Evolutionary conservation across 2,797 vertebrate genomes (phyloP).

Genomic region (Ambastaia sidthimunki): DNA sequence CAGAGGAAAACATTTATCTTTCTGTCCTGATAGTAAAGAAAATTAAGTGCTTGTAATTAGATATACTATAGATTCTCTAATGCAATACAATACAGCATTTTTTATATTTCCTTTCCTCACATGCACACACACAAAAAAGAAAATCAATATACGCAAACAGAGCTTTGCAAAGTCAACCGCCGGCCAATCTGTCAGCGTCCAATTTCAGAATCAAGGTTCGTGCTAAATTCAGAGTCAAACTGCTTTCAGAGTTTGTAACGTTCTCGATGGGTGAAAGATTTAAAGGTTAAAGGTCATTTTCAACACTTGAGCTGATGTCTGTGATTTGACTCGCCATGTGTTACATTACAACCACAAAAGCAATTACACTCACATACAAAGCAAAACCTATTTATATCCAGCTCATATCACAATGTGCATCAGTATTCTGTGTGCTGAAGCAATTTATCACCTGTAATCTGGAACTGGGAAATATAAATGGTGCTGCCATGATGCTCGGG

Average conservation of each 20-base stretch:
- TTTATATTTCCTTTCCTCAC: constrained; percentile 34
- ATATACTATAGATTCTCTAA: constrained; percentile 77
- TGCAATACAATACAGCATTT: constrained; percentile 57
- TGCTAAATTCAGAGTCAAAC: constrained; percentile 64
- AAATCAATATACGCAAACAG: constrained; percentile 75
- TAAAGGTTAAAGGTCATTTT: constrained; percentile 53
- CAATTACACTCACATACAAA: not conserved
- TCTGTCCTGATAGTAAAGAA: constrained; percentile 68
- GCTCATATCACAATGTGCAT: not conserved
- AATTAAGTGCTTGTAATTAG: constrained; percentile 74
- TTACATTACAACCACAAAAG: not conserved
- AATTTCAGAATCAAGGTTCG: constrained; percentile 72
- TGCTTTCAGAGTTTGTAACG: constrained; percentile 44
- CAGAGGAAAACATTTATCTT: constrained; percentile 71
- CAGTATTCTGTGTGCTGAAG: not conserved
- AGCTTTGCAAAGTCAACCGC: constrained; percentile 71
- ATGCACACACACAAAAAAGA: constrained; percentile 47
- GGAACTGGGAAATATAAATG: not conserved
- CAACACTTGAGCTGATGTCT: constrained; percentile 47
- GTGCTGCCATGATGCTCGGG: not conserved
- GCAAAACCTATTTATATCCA: not conserved
- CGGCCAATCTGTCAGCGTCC: constrained; percentile 72
- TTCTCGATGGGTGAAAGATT: constrained; percentile 15
- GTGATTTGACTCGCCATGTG: not conserved
- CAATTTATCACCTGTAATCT: not conserved